Evolutionary conservation across 2,797 vertebrate species (phyloP).

Genomic region (Anomalospiza imberbis): DNA sequence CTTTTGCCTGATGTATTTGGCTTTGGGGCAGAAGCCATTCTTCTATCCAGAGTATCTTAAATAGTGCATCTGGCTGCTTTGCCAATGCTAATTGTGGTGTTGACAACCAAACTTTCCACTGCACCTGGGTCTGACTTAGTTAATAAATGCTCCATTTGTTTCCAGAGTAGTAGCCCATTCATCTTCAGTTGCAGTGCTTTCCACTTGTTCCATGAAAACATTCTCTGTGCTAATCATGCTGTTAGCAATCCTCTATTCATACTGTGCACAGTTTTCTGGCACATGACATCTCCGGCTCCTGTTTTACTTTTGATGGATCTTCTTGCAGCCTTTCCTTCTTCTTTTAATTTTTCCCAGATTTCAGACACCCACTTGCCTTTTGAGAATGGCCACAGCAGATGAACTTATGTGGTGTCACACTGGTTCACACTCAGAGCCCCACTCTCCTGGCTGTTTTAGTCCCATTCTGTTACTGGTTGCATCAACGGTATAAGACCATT

Average conservation of each 20-base stretch:
- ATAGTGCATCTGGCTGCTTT: background rate
- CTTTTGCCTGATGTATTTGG: background rate
- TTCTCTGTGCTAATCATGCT: background rate
- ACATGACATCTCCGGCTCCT: accelerated
- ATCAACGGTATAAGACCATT: background rate
- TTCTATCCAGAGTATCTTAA: background rate
- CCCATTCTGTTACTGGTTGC: background rate
- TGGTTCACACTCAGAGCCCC: background rate
- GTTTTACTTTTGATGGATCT: background rate
- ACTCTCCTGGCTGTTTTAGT: background rate
- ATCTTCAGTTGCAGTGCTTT: background rate
- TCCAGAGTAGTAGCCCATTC: background rate
- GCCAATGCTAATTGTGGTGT: background rate
- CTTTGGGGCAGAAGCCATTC: background rate
- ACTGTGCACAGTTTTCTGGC: background rate
- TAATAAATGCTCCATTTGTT: background rate
- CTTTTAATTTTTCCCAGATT: background rate
- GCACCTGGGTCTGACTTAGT: background rate
- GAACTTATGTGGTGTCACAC: background rate
- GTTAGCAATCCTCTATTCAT: background rate
- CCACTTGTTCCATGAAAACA: background rate
- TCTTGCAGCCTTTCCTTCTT: background rate
- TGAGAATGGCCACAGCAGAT: background rate
- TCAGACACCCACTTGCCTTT: background rate
- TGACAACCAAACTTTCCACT: background rate